Percentiles rank a stretch among this genome's conserved stretches.
phyloP scores from a whole-genome alignment of 2,797 vertebrate species.

The Bufotes viridis region DNA sequence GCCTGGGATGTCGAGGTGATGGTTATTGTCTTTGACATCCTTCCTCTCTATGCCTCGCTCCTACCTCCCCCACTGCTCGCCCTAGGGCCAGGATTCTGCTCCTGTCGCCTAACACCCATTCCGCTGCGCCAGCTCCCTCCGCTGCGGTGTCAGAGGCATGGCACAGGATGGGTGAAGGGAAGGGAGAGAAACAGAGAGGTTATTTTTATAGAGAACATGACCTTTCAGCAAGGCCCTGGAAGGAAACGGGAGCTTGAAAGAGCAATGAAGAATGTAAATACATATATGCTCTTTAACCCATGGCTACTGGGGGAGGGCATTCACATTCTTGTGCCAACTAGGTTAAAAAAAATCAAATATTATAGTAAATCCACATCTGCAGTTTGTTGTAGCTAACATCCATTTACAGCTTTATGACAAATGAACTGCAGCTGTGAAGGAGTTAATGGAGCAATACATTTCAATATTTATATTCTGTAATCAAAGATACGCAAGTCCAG shows the following conservation, averaged over 20 bases:
- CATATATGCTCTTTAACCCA: constrained; percentile 53
- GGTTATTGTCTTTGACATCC: constrained; percentile 60
- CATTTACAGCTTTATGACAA: neutral
- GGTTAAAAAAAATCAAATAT: neutral
- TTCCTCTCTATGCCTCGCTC: constrained; percentile 60
- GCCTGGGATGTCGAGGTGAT: constrained; percentile 60
- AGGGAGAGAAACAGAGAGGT: constrained; percentile 57
- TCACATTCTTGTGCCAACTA: neutral
- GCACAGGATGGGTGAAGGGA: constrained; percentile 61
- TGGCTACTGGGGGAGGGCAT: constrained; percentile 34
- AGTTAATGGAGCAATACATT: neutral
- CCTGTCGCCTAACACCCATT: constrained; percentile 63
- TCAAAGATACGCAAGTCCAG: neutral
- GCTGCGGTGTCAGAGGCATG: constrained; percentile 58
- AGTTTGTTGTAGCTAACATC: neutral
- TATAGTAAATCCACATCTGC: neutral
- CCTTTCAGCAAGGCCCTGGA: constrained; percentile 56
- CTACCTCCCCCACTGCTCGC: constrained; percentile 54
- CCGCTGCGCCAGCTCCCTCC: constrained; percentile 61
- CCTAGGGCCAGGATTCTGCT: constrained; percentile 61
- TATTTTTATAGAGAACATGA: constrained; percentile 62
- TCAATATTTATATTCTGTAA: neutral
- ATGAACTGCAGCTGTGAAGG: neutral
- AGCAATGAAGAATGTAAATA: constrained; percentile 50
- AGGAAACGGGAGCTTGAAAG: constrained; percentile 54